phyloP scores from a whole-genome alignment of 2,888 invertebrate species.

The Catotricha subobsoleta region DNA sequence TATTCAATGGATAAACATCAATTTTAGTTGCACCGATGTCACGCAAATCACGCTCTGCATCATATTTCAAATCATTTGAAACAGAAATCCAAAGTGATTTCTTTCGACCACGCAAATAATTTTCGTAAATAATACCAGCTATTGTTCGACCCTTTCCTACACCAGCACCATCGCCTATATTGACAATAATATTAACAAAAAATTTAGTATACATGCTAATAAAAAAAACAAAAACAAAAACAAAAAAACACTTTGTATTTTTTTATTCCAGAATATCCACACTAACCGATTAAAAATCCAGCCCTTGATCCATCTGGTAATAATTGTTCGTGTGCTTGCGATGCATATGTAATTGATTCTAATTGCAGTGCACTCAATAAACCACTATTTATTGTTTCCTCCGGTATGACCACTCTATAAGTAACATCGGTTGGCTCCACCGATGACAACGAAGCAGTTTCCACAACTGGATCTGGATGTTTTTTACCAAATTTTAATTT shows the following conservation, averaged over 20 bases:
- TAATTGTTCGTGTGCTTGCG: slow-evolving; percentile 86
- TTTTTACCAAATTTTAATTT: slow-evolving; percentile 87
- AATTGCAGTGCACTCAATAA: slow-evolving; percentile 87
- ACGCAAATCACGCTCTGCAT: slow-evolving; percentile 86
- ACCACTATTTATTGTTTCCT: slow-evolving; percentile 65
- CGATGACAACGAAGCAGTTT: slow-evolving; percentile 91
- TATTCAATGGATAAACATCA: slow-evolving; percentile 75
- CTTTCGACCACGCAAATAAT: slow-evolving; percentile 82
- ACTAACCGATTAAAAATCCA: slow-evolving; percentile 78
- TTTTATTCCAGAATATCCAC: slow-evolving; percentile 6
- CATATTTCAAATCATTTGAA: slow-evolving; percentile 94
- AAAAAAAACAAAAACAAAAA: too few species aligned
- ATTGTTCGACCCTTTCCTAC: slow-evolving; percentile 97
- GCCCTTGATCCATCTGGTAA: slow-evolving; percentile 79
- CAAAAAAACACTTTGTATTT: slow-evolving; percentile 1
- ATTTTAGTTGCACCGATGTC: slow-evolving; percentile 90
- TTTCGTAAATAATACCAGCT: slow-evolving; percentile 95
- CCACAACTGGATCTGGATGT: slow-evolving; percentile 98
- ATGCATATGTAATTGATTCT: slow-evolving; percentile 93
- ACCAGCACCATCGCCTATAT: slow-evolving; percentile 89
- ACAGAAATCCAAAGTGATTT: slow-evolving; percentile 98
- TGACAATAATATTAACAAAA: background rate
- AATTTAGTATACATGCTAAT: too few species aligned
- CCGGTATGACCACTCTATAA: slow-evolving; percentile 70
- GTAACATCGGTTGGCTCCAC: slow-evolving; percentile 89